Evolutionary conservation across 1,140 invertebrate species (phyloP).

Genomic region (Riptortus pedestris): DNA sequence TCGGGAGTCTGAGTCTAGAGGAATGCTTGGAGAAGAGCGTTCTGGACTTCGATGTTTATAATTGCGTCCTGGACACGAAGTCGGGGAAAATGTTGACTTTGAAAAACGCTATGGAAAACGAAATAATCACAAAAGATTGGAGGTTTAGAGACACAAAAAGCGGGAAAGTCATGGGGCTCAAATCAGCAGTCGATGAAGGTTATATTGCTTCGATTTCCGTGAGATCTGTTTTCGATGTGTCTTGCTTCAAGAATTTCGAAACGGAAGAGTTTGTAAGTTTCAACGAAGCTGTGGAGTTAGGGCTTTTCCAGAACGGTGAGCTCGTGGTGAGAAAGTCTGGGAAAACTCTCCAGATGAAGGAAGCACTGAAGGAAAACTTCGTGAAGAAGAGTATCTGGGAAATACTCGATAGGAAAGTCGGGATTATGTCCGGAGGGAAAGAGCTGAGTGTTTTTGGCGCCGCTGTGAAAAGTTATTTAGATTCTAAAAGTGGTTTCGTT

Average conservation of each 20-base stretch:
- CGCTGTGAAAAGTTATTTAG: slow-evolving; percentile 67
- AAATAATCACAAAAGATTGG: slow-evolving; percentile 61
- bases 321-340: slow-evolving; percentile 64
- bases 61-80: slow-evolving; percentile 71
- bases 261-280: slow-evolving; percentile 72
- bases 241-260: slow-evolving; percentile 75
- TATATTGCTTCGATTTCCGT: slow-evolving; percentile 77
- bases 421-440: slow-evolving; percentile 56
- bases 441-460: slow-evolving; percentile 77
- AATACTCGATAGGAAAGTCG: slow-evolving; percentile 71
- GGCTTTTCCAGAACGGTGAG: slow-evolving; percentile 60
- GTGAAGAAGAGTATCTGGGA: slow-evolving; percentile 66
- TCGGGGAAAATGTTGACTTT: slow-evolving; percentile 70
- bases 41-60: slow-evolving; percentile 6
- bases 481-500: slow-evolving; percentile 76
- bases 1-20: slow-evolving; percentile 22
- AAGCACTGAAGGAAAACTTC: slow-evolving; percentile 28
- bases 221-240: slow-evolving; percentile 83
- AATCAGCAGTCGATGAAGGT: slow-evolving; percentile 74
- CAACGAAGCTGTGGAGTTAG: slow-evolving; percentile 70
- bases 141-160: slow-evolving; percentile 61
- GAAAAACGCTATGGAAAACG: slow-evolving; percentile 66
- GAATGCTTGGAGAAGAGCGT: slow-evolving; percentile 41
- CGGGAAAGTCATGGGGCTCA: slow-evolving; percentile 50
- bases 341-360: slow-evolving; percentile 58